Base-by-base conservation (phyloP, 2,888 invertebrate species). In the Elegia similella region DNA sequence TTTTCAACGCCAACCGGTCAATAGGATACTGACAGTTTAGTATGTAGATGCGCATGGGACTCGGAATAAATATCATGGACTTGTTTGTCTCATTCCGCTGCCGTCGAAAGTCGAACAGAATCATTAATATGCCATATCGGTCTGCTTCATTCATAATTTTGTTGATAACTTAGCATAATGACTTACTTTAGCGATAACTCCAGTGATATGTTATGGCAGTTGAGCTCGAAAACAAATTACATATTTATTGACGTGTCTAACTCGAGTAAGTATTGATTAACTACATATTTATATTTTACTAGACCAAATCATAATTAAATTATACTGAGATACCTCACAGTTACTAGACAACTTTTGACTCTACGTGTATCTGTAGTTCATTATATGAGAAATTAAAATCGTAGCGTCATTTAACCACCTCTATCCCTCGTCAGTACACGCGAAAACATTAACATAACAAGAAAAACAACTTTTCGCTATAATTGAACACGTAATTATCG, bases 111-210 rank as follows among this genome's bases (percentile, higher is more conserved):
- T 56, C 47, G 52, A 32, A 54, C 53, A 13, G 54, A 65, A 65
- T 62, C 59, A 46, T 23, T 59, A 30, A 30, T 30, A 29, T 12
- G 54, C 68, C 71, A 76, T 75, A 72, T 56, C 43, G 55, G 63
- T 61, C 61, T 56, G 63, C 59, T 72, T 65, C 77, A 76, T 76
- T 78, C 75, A 75, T 74, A 76, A 75, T 66, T 73, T 68, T 62
- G 63, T 65, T 64, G 71, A 74, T 75, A 74, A 71, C 62, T 34
- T 12, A 53, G 43, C 53, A 43, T 44, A 55, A 63, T 64, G 64
- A 55, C 54, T 43, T 52, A 52, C 52, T 52, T 54, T 30, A 64
- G 57, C 62, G 62, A 64, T 71, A 61, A 64, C 60, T 60, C 55
- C 56, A 61, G 56, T 55, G 54, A 55, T 46, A 43, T 66, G 62